Evolutionary conservation across 2,113 vertebrate species (phyloP), one percentile per base, ranked within the genome.

Genomic region (Sisor rabdophorus): DNA sequence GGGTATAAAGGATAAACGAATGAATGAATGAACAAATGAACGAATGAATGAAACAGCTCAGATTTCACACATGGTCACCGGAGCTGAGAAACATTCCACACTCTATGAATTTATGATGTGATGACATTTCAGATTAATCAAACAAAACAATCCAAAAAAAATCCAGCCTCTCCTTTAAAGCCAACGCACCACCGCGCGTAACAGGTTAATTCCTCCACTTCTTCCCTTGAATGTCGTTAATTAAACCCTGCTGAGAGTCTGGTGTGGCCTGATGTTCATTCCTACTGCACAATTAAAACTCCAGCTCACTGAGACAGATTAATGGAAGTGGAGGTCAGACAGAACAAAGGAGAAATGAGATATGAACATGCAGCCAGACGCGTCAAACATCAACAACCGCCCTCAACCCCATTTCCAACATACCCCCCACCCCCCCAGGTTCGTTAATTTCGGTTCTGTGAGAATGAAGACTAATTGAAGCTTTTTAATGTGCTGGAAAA

Each of bases 261-360:
- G 83, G 89, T 88, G 8, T 87, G 79, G 84, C 70, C 77, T 77
- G 50, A 73, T 59, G 79, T 85, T 84, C 83, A 83, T 78, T 82
- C 76, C 77, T 56, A 75, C 84, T 78, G 77, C 72, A 72, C 88
- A 81, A 89, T 86, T 75, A 87, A 86, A 86, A 88, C 79, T 81
- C 86, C 86, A 50, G 78, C 84, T 85, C 86, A 79, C 81, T 87
- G 85, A 85, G 74, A 86, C 75, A 87, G 87, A 88, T 90, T 88
- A 87, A 84, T 71, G 71, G 11, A 71, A 85, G 85, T 86, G 72
- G 82, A 89, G 88, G 88, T 89, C 87, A 90, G 82, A 87, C 75
- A 85, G 85, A 89, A 90, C 84, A 78, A 81, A 81, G 73, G 70
- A 53, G 76, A 84, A 87, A 86, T 80, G 74, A 85, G 85, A 89